Base-by-base conservation (phyloP, 2,797 vertebrate genomes). In the Acrossocheilus fasciatus region DNA sequence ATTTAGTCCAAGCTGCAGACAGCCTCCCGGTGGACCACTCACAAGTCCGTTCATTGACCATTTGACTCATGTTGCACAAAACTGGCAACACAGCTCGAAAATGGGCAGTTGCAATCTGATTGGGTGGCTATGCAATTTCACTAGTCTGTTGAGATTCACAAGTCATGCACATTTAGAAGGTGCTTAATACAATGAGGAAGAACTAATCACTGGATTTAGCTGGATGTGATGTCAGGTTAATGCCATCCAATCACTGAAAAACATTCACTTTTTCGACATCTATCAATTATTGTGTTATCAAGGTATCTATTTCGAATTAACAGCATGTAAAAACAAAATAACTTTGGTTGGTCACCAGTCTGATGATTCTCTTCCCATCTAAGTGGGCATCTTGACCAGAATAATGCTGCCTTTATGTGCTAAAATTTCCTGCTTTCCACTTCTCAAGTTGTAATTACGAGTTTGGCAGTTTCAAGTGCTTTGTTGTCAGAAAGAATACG, bases 31-130 rank as follows among this genome's bases (percentile, higher is more conserved):
- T 36, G 11, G 41, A 47, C 18, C 68, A 54, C 12, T 82, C 26
- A 36, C 34, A 62, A 62, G 52, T 26, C 68, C 17, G 4, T 47
- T 1, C 23, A 36, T 41, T 83, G 18, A 47, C 23, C 34, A 14
- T 57, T 36, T 77, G 50, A 77, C 36, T 57, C 34, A 39, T 50
- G 59, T 64, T 83, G 82, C 72, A 26, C 72, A 83, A 50, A 64
- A 75, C 72, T 50, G 54, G 39, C 54, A 74, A 36, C 41, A 62
- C 70, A 4, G 9, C 10, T 74, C 7, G 12, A 62, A 62, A 83
- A 34, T 12, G 3, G n/a, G 17, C 26, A 34, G 41, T 14, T 82
- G 9, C 20, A 30, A 82, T 72, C 52, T 57, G 52, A 59, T 4
- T 77, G 52, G 36, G 34, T 57, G 36, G 3, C 20, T 15, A 39